phyloP scores from a whole-genome alignment of 2,888 invertebrate species.

The Drepanosiphum platanoidis region DNA sequence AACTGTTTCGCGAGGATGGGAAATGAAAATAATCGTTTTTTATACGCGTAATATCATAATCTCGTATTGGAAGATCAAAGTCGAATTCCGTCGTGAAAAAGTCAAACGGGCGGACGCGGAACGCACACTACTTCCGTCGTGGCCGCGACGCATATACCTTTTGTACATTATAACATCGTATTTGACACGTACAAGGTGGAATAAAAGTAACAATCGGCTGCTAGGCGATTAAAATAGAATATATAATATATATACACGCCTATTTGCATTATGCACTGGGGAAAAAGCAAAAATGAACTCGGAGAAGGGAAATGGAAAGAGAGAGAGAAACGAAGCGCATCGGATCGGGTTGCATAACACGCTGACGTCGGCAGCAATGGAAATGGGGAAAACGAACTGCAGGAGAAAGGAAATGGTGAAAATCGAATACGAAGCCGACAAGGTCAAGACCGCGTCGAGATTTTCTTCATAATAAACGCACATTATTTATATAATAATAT shows the following conservation, averaged over 20 bases:
- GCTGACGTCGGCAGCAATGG: background rate
- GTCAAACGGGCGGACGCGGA: too few relatives aligned
- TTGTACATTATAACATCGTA: too few relatives aligned
- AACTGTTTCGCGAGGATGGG: background rate
- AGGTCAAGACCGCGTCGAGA: slow-evolving; percentile 54
- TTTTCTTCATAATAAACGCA: slow-evolving; percentile 26
- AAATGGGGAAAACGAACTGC: slow-evolving; percentile 36
- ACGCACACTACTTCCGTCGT: too few relatives aligned
- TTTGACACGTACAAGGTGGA: background rate
- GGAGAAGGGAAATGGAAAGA: background rate
- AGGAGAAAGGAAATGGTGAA: slow-evolving; percentile 61
- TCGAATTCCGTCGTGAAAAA: too few relatives aligned
- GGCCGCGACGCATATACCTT: too few relatives aligned
- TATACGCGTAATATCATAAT: too few relatives aligned
- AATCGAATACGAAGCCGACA: slow-evolving; percentile 27
- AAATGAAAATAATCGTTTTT: too few relatives aligned
- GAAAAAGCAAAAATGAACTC: background rate
- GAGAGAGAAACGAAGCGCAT: slow-evolving; percentile 40
- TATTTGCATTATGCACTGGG: background rate
- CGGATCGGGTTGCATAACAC: slow-evolving; percentile 49
- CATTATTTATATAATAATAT: too few relatives aligned
- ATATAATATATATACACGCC: background rate
- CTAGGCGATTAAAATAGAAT: background rate
- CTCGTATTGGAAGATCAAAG: too few relatives aligned
- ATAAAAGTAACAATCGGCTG: background rate